Conservation (phyloP, 2,888 invertebrate genomes). For the Drosophila mercatorum region DNA sequence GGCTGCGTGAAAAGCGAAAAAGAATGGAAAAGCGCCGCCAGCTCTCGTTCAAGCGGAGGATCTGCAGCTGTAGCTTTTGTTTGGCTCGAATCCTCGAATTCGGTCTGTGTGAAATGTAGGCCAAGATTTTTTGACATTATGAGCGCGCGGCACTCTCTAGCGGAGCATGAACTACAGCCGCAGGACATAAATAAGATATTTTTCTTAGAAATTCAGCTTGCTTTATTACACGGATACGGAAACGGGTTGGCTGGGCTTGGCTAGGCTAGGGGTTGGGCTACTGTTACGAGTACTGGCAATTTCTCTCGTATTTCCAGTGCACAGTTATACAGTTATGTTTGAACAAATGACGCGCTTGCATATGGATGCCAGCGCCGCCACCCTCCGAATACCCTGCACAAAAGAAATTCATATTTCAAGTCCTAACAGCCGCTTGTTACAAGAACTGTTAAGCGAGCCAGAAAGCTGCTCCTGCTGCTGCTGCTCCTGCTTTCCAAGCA, state of each 20-base stretch:
- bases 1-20: background rate
- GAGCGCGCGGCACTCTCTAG: conserved; percentile 47
- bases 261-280: background rate
- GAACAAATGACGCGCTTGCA: conserved; percentile 63
- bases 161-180: conserved; percentile 71
- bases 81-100: conserved; percentile 20
- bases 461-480: conserved; percentile 10
- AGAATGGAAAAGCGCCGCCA: background rate
- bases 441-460: conserved; percentile 54
- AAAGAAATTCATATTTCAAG: conserved; percentile 75
- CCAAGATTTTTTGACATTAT: conserved; percentile 73
- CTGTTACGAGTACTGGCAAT: conserved; percentile 19
- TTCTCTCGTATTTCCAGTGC: conserved; percentile 38
- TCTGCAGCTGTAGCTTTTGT: conserved; percentile 34
- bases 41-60: conserved; percentile 19
- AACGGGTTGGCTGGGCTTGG: conserved; percentile 1
- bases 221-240: conserved; percentile 40
- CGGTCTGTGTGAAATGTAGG: conserved; percentile 58
- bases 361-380: conserved; percentile 31
- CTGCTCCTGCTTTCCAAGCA: conserved; percentile 1
- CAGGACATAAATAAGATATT: conserved; percentile 79
- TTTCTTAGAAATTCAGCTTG: conserved; percentile 62
- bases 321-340: conserved; percentile 54
- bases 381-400: conserved; percentile 30
- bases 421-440: conserved; percentile 59